A percentile compares a stretch with the other conserved stretches of the same genome.
phyloP scores from a whole-genome alignment of 2,888 invertebrate genomes.

The Omphaloscelis lunosa region DNA sequence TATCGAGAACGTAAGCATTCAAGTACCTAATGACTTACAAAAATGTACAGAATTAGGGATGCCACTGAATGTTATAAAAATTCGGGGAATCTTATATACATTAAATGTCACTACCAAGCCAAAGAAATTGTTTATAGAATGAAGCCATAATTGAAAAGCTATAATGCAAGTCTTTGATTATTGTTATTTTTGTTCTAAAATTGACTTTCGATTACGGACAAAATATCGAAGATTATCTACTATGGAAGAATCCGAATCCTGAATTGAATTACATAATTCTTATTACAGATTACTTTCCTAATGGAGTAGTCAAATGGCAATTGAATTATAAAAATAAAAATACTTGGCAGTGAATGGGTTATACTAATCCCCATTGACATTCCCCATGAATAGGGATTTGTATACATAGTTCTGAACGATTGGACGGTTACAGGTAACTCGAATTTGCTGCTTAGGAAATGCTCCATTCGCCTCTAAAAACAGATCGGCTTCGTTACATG shows the following conservation, averaged over 20 bases:
- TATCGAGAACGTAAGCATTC: conserved; percentile 5
- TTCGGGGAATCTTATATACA: conserved; percentile 6
- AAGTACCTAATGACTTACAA: conserved; percentile 5
- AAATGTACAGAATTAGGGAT: conserved; percentile 13
- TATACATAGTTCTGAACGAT: too few relatives aligned
- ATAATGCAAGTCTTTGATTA: conserved; percentile 25
- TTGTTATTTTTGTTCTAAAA: conserved; percentile 19
- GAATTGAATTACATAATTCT: neutral
- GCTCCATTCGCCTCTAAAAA: neutral
- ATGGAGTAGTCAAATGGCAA: too few relatives aligned
- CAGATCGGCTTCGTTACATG: neutral
- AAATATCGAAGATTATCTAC: neutral
- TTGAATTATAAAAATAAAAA: too few relatives aligned
- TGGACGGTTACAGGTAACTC: too few relatives aligned
- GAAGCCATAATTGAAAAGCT: conserved; percentile 13
- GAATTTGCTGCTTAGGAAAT: neutral
- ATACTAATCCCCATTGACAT: too few relatives aligned
- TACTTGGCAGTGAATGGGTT: too few relatives aligned
- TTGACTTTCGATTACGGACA: neutral
- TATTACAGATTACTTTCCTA: neutral
- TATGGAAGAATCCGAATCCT: neutral
- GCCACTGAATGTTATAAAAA: conserved; percentile 4
- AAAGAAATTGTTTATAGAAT: conserved; percentile 13
- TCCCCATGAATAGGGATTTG: too few relatives aligned
- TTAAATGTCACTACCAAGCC: conserved; percentile 18